These are phyloP conservation scores for Notocelia uddmanniana DNA, from an alignment of 2,888 invertebrate species.

Conservation along the genomic window DNA sequence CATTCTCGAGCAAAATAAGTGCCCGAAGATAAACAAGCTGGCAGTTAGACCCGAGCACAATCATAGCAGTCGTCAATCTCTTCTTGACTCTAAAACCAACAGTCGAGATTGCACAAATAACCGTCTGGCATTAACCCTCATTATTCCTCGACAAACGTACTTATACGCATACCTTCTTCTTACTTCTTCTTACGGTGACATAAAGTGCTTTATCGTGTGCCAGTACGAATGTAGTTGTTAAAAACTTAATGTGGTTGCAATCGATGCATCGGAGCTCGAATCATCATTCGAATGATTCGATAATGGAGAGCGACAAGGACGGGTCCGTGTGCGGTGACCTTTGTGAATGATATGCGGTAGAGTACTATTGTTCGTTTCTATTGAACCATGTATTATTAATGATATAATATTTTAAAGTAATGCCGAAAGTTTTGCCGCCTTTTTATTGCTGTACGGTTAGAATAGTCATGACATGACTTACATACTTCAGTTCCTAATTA, in stretches of 20 bases:
- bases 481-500: too few relatives aligned
- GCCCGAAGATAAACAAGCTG: constrained; percentile 61
- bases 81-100: constrained; percentile 74
- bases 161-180: constrained; percentile 50
- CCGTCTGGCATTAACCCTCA: constrained; percentile 78
- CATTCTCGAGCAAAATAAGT: constrained; percentile 58
- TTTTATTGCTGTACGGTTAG: not conserved
- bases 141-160: constrained; percentile 65
- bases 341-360: constrained; percentile 58
- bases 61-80: constrained; percentile 74
- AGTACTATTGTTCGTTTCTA: constrained; percentile 54
- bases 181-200: constrained; percentile 22
- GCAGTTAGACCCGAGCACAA: constrained; percentile 66
- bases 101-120: constrained; percentile 80
- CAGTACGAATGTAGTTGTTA: constrained; percentile 52
- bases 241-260: constrained; percentile 58
- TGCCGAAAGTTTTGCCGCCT: constrained; percentile 12
- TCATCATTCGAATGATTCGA: constrained; percentile 73
- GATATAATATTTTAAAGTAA: constrained; percentile 30
- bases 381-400: constrained; percentile 49
- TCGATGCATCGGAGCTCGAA: constrained; percentile 54
- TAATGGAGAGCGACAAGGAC: constrained; percentile 73
- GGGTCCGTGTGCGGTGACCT: constrained; percentile 69
- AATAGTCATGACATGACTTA: not conserved
- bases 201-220: constrained; percentile 33